Conservation (phyloP, 2,888 invertebrate genomes). For the Cerceris ruficornis region DNA sequence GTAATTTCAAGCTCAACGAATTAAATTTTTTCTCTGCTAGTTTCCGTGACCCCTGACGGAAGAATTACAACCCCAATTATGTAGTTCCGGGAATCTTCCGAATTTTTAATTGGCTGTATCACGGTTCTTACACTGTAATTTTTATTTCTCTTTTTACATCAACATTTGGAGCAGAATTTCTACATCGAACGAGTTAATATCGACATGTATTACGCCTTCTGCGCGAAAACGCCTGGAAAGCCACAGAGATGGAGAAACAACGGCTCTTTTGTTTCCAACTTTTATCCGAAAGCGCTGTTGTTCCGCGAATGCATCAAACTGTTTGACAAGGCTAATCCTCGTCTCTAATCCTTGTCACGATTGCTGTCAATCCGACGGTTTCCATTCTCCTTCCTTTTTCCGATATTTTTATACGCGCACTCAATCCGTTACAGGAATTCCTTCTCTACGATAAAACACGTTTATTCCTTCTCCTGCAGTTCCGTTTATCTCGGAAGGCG, state of each 20-base stretch:
- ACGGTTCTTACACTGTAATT: no score
- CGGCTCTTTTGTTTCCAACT: not conserved
- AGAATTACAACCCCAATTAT: no score
- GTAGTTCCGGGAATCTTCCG: no score
- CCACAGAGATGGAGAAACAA: not conserved
- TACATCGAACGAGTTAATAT: no score
- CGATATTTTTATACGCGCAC: constrained; percentile 3
- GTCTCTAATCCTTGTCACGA: constrained; percentile 17
- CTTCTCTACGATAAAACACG: not conserved
- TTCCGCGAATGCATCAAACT: not conserved
- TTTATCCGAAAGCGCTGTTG: not conserved
- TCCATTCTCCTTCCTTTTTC: constrained; percentile 12
- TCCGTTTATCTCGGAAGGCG: no score
- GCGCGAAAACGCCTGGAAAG: not conserved
- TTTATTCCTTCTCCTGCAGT: not conserved
- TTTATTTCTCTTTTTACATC: no score
- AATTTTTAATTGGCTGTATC: no score
- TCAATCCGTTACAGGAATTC: not conserved
- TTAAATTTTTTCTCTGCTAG: no score
- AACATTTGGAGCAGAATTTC: no score
- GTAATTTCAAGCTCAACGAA: no score
- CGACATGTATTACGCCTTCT: no score
- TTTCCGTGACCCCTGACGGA: no score
- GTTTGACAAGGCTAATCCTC: constrained; percentile 8
- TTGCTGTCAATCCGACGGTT: constrained; percentile 1